phyloP scores from a whole-genome alignment of 1,140 invertebrate species.

The Drosophila pandora region DNA sequence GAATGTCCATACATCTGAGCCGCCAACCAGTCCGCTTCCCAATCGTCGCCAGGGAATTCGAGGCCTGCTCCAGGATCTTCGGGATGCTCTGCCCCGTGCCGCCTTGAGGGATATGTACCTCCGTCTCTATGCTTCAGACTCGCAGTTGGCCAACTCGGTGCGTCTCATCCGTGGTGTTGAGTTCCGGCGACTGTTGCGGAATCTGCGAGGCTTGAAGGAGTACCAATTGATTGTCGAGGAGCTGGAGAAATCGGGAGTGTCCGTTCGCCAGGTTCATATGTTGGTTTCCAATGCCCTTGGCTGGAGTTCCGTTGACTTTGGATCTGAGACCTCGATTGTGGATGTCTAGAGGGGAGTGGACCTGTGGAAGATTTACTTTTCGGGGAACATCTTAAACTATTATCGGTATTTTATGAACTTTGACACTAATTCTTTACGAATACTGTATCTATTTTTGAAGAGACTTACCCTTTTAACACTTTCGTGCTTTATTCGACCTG shows the following conservation, averaged over 20 bases:
- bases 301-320: slow-evolving; percentile 49
- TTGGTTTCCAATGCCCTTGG: slow-evolving; percentile 57
- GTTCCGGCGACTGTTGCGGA: slow-evolving; percentile 50
- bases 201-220: slow-evolving; percentile 47
- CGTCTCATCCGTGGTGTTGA: slow-evolving; percentile 53
- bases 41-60: slow-evolving; percentile 57
- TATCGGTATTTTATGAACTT: too few species aligned
- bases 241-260: slow-evolving; percentile 45
- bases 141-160: slow-evolving; percentile 35
- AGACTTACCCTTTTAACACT: background rate
- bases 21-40: slow-evolving; percentile 33
- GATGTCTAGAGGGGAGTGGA: slow-evolving; percentile 6
- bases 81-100: slow-evolving; percentile 51
- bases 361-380: background rate
- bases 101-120: slow-evolving; percentile 47
- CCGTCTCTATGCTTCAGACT: slow-evolving; percentile 32
- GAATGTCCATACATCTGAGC: slow-evolving; percentile 29
- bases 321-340: slow-evolving; percentile 35
- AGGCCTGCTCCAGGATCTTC: slow-evolving; percentile 52
- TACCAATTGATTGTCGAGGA: slow-evolving; percentile 31
- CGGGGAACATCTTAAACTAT: background rate
- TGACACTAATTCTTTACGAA: too few species aligned
- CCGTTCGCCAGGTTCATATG: slow-evolving; percentile 42
- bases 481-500: background rate
- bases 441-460: too few species aligned